Evolutionary conservation across 2,113 vertebrate species (phyloP), one percentile per base, ranked within the genome.

Genomic region (Boulengeromyrus knoepffleri): DNA sequence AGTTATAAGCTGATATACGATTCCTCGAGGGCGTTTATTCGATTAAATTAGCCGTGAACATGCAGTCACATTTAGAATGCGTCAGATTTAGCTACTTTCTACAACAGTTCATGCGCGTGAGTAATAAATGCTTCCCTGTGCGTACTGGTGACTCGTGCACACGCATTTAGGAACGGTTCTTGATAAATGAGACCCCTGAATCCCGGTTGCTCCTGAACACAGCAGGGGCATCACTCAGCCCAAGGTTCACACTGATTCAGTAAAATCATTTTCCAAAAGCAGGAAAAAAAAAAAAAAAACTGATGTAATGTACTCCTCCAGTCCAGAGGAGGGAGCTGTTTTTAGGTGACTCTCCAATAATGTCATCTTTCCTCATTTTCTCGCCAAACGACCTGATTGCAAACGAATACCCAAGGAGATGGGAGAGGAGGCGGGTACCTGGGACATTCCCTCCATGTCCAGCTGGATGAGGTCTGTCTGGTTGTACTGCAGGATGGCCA

Each of bases 371-470:
- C 83, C 83, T 13, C 42, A 49, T 47, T 49, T 85, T 74, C 70
- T 74, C 13, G 31, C 27, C 12, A 74, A 39, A 36, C 0, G 10
- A 31, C 31, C 66, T 36, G 66, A 74, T 36, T 47, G 46, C 46
- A 9, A 47, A 47, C 3, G 27, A 70, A 31, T 12, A 74, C 27
- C 70, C 70, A 17, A 36, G 31, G 13, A 74, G 70, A 31, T 74
- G 31, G 31, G 1, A 83, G 36, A 83, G 36, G 36, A 80, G 84
- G 3, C 0, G 46, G n/a, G 12, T 91, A 98, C 98, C 97, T 99
- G 98, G 0, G 98, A 99, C 98, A 99, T 99, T 80, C 97, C 98
- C 92, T 99, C 98, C 98, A 99, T 99, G 95, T 99, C 98, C 89
- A 99, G 95, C 94, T 99, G 98, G 93, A 99, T 96, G 89, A 99